Conservation (phyloP, 1,140 invertebrate genomes). For the Hyposmocoma kahamanoa region DNA sequence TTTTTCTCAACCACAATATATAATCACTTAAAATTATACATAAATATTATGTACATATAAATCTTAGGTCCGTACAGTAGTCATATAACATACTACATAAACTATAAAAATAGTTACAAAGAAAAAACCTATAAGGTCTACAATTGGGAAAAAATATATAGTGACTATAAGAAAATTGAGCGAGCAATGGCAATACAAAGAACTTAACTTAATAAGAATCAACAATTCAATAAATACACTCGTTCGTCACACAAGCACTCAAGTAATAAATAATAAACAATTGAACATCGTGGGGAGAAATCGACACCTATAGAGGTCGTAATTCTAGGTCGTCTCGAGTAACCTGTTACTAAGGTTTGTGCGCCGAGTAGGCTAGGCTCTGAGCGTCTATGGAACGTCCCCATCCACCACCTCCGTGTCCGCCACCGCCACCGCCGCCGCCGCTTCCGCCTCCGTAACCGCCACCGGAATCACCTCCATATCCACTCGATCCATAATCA, state of each 20-base stretch:
- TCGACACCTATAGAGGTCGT: conserved; percentile 40
- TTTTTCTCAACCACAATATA: conserved; percentile 22
- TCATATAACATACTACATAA: conserved; percentile 30
- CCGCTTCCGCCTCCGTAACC: conserved; percentile 72
- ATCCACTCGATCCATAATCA: conserved; percentile 74
- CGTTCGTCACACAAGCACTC: conserved; percentile 42
- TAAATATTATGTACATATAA: conserved; percentile 15
- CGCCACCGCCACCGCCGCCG: conserved; percentile 73
- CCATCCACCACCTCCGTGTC: conserved; percentile 79
- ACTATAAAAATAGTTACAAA: conserved; percentile 37
- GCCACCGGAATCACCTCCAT: conserved; percentile 71
- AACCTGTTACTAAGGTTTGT: conserved; percentile 72
- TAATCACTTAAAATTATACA: not conserved
- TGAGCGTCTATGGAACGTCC: conserved; percentile 81
- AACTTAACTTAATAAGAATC: conserved; percentile 8
- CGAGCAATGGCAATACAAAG: conserved; percentile 12
- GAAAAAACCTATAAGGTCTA: conserved; percentile 31
- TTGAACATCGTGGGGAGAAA: conserved; percentile 38
- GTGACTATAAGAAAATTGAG: conserved; percentile 19
- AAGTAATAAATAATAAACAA: conserved; percentile 27
- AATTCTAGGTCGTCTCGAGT: conserved; percentile 36
- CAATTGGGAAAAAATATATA: conserved; percentile 16
- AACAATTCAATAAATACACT: conserved; percentile 48
- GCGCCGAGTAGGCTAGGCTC: conserved; percentile 82
- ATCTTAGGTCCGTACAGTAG: conserved; percentile 21